Evolutionary conservation across 2,797 vertebrate species (phyloP).

Genomic region (Eospalax fontanierii): DNA sequence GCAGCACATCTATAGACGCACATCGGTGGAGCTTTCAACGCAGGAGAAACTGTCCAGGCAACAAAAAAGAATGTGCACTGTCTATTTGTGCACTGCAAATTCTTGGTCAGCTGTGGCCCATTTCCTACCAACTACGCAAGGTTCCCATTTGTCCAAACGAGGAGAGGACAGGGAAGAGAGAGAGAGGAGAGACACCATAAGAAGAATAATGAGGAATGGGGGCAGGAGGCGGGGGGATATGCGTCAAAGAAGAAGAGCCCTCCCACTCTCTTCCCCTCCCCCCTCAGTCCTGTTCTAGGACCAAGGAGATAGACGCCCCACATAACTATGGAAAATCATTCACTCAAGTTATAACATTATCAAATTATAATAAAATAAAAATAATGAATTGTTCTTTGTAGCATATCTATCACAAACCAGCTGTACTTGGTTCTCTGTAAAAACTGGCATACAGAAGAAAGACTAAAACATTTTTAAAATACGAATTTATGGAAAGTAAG

Average conservation of each 20-base stretch:
- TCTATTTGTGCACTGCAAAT: neutral
- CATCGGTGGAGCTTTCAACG: neutral
- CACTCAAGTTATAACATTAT: conserved; percentile 41
- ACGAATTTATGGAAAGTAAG: conserved; percentile 59
- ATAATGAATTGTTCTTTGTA: conserved; percentile 3
- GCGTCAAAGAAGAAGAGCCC: neutral
- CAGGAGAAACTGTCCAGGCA: conserved; percentile 54
- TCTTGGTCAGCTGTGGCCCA: conserved; percentile 29
- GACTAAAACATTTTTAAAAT: conserved; percentile 36
- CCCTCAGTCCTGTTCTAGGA: neutral
- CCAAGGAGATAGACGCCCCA: neutral
- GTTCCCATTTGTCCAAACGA: conserved; percentile 13
- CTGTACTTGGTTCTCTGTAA: neutral
- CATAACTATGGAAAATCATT: conserved; percentile 38
- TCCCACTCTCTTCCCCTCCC: neutral
- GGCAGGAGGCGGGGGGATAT: neutral
- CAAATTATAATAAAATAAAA: conserved; percentile 31
- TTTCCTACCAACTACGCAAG: neutral
- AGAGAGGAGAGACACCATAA: neutral
- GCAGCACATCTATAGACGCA: neutral
- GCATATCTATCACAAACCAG: conserved; percentile 44
- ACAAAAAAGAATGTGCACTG: conserved; percentile 42
- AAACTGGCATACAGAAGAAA: neutral
- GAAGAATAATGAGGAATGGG: neutral
- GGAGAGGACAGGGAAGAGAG: neutral